A percentile compares a stretch with the other conserved stretches of the same genome.
These are phyloP conservation scores for Plectrocnemia conspersa DNA, from an alignment of 1,140 invertebrate genomes.

Conservation along the genomic window DNA sequence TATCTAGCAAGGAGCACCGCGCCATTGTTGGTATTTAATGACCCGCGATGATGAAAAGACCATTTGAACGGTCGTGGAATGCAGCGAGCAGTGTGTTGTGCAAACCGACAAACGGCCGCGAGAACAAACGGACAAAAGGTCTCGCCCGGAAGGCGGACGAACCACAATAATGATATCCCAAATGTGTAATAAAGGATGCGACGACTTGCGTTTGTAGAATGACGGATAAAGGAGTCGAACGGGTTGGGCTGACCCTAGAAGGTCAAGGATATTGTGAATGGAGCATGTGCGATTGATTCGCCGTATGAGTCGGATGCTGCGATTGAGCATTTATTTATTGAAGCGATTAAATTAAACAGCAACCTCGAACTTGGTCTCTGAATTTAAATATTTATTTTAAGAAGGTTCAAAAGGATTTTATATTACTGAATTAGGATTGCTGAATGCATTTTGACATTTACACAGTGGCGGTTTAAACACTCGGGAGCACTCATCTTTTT, in stretches of 20 bases:
- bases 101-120: slow-evolving; percentile 10
- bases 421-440: too few species aligned
- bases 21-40: slow-evolving; percentile 25
- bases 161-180: slow-evolving; percentile 1
- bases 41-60: slow-evolving; percentile 23
- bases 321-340: too few species aligned
- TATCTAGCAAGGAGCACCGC: slow-evolving; percentile 7
- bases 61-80: slow-evolving; percentile 11
- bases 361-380: too few species aligned
- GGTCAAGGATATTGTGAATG: too few species aligned
- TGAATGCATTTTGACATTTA: too few species aligned
- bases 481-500: too few species aligned
- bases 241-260: background rate
- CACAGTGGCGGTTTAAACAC: too few species aligned
- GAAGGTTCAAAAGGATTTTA: too few species aligned
- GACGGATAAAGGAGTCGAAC: background rate
- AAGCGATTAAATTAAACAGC: too few species aligned
- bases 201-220: background rate
- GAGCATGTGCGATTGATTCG: too few species aligned
- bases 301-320: too few species aligned
- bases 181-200: background rate
- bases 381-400: too few species aligned
- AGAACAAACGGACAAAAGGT: slow-evolving; percentile 14
- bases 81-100: slow-evolving; percentile 17
- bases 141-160: background rate